These are phyloP conservation scores for Amblyopsis hoosieri DNA, from an alignment of 2,797 vertebrate species.

Conservation along the genomic window DNA sequence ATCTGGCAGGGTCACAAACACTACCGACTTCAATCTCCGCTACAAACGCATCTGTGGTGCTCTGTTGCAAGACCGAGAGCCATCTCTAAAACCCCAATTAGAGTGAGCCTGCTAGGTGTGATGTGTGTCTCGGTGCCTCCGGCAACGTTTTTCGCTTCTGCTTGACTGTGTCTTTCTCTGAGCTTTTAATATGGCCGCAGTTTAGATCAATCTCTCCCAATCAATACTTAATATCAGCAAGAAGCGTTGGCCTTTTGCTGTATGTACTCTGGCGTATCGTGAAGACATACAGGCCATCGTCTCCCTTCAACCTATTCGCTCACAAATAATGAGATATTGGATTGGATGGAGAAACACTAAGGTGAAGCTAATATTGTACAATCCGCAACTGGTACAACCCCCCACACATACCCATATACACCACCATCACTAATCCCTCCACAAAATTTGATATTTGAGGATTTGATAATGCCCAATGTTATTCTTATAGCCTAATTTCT, in stretches of 20 bases:
- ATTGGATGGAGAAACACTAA: constrained; percentile 60
- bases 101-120: constrained; percentile 56
- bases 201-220: constrained; percentile 73
- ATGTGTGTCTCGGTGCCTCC: constrained; percentile 43
- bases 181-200: constrained; percentile 59
- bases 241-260: constrained; percentile 66
- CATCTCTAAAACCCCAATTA: constrained; percentile 65
- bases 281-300: constrained; percentile 60
- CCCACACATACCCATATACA: constrained; percentile 6
- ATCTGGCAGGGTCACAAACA: constrained; percentile 58
- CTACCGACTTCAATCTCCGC: constrained; percentile 51
- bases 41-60: constrained; percentile 33
- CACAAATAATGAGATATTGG: constrained; percentile 78
- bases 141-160: constrained; percentile 24
- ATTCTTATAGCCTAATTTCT: constrained; percentile 49
- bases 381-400: constrained; percentile 13
- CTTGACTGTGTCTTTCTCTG: constrained; percentile 50
- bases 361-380: constrained; percentile 38
- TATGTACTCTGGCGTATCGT: constrained; percentile 68
- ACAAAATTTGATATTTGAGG: constrained; percentile 23
- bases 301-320: constrained; percentile 72
- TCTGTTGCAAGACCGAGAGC: constrained; percentile 39
- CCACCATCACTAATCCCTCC: constrained; percentile 13
- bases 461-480: constrained; percentile 48
- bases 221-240: constrained; percentile 85